Base-by-base conservation (phyloP, 2,888 invertebrate species). In the Eristalinus aeneus region DNA sequence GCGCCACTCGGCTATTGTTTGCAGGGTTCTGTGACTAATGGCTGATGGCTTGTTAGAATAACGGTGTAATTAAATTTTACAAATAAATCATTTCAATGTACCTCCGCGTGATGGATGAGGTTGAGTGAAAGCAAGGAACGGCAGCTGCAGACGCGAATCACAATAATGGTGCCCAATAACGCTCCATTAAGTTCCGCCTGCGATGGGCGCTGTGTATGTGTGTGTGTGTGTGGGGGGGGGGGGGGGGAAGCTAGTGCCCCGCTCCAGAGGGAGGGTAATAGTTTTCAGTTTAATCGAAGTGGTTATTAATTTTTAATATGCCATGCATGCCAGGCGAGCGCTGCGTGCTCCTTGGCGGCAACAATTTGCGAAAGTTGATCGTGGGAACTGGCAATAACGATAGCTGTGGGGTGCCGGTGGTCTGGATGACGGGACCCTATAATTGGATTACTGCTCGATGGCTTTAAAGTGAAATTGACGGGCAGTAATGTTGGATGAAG, bases 51-150 rank as follows among this genome's bases (percentile, higher is more conserved):
- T 65, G 71, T 71, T 72, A 72, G 64, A 65, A 72, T 78, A 78
- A 71, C 78, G 69, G 69, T 78, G 60, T 78, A 83, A 74, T 83
- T 78, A 78, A 78, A 74, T 78, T 64, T 61, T 69, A 64, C 73
- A 78, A 78, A 78, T 78, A 78, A 69, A 65, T 78, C 74, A 78
- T 74, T 71, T 39, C 69, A 56, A 46, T 71, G 56, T 71, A 71
- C 54, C 36, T 27, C 12, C 34, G 56, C n/a, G 53, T 75, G 54
- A 76, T 77, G 54, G 39, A 23, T 20, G 46, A 82, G 39, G 46
- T 46, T 16, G 1, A 46, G 46, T 16, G 8, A 9, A 16, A 8
- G 9, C 46, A 5, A 16, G 46, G 16, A 6, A 46, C 46, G 16
- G 46, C 46, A 46, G 46, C 46, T 46, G 46, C 46, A 34, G 36